These are phyloP conservation scores for Crepidodera aurea DNA, from an alignment of 2,888 invertebrate genomes.

Conservation along the genomic window DNA sequence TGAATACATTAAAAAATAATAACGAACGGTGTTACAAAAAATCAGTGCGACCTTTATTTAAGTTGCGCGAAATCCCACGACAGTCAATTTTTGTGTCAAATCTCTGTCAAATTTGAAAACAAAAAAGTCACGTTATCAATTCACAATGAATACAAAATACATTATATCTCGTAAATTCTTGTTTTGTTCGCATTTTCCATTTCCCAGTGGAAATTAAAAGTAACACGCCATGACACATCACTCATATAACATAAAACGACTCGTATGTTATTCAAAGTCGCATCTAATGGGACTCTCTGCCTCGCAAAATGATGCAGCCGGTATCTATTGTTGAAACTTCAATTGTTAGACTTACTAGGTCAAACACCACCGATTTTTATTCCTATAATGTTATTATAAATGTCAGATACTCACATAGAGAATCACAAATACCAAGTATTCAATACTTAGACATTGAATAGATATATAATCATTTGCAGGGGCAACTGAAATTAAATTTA, in stretches of 20 bases:
- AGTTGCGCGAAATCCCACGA: conserved; percentile 9
- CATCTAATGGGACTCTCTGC: conserved; percentile 16
- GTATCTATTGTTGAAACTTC: neutral
- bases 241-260: conserved; percentile 30
- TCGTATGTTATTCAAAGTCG: conserved; percentile 23
- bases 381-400: neutral
- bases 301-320: neutral
- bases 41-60: neutral
- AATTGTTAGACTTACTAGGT: neutral
- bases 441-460: too few relatives aligned
- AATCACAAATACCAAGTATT: too few relatives aligned
- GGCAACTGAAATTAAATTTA: too few relatives aligned
- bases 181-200: conserved; percentile 40
- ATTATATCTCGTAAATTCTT: conserved; percentile 37
- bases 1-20: too few relatives aligned
- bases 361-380: neutral
- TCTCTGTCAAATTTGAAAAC: conserved; percentile 28
- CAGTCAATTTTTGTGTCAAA: conserved; percentile 23
- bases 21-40: neutral
- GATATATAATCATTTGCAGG: too few relatives aligned
- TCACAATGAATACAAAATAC: conserved; percentile 31
- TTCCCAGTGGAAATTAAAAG: conserved; percentile 45
- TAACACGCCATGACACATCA: conserved; percentile 39
- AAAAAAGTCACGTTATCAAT: conserved; percentile 27
- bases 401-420: neutral